Evolutionary conservation across 2,888 invertebrate species (phyloP).

Genomic region (Temnothorax rugatulus): DNA sequence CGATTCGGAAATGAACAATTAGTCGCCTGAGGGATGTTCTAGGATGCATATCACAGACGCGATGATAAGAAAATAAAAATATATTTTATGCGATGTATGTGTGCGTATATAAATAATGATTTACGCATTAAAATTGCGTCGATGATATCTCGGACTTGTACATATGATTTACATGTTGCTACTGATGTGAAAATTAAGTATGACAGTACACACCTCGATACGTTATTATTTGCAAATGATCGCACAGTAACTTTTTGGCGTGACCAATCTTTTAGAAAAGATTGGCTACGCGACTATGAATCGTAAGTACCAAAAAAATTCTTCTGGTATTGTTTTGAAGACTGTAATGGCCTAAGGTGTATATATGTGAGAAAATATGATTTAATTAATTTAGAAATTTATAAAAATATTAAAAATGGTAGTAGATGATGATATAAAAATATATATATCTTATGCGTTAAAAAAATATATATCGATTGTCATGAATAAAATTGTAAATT

Average conservation of each 20-base stretch:
- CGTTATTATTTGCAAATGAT: conserved; percentile 25
- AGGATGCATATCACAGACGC: conserved; percentile 81
- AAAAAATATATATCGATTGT: conserved; percentile 32
- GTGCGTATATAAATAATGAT: conserved; percentile 40
- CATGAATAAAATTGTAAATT: conserved; percentile 8
- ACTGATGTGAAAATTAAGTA: conserved; percentile 61
- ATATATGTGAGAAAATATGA: background rate
- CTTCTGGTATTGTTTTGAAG: conserved; percentile 56
- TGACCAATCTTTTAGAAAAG: background rate
- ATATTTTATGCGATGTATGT: conserved; percentile 52
- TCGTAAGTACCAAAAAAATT: conserved; percentile 65
- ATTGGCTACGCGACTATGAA: conserved; percentile 5
- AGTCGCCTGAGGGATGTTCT: conserved; percentile 60
- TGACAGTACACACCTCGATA: conserved; percentile 36
- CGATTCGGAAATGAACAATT: conserved; percentile 55
- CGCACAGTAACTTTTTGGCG: conserved; percentile 10
- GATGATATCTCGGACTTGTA: conserved; percentile 40
- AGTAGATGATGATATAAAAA: conserved; percentile 30
- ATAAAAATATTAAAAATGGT: background rate
- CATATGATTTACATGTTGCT: conserved; percentile 68
- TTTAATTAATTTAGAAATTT: conserved; percentile 24
- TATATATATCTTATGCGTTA: background rate
- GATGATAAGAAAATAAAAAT: conserved; percentile 76
- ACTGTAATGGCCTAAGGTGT: conserved; percentile 39
- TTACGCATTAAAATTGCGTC: conserved; percentile 39